Conservation (phyloP, 1,140 invertebrate genomes). For the Heliconius nattereri region DNA sequence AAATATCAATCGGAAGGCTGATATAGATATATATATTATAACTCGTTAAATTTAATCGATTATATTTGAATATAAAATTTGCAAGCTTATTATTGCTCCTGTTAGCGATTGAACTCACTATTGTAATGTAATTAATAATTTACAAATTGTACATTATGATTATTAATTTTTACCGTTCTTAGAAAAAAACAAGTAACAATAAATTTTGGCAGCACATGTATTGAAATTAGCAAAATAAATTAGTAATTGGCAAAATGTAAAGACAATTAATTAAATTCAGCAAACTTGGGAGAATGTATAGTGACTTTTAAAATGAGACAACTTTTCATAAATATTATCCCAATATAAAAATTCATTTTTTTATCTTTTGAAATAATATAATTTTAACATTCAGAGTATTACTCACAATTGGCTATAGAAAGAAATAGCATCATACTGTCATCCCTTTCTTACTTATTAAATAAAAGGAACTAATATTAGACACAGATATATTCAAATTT, state of each 20-base stretch:
- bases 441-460: background rate
- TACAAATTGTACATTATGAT: background rate
- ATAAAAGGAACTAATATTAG: background rate
- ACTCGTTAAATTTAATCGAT: background rate
- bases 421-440: background rate
- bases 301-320: too few species aligned
- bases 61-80: background rate
- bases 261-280: too few species aligned
- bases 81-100: background rate
- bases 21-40: background rate
- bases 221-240: too few species aligned
- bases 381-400: background rate
- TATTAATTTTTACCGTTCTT: background rate
- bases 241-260: too few species aligned
- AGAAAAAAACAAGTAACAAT: background rate
- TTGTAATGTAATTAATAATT: conserved; percentile 1
- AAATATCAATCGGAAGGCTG: background rate
- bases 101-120: conserved; percentile 3
- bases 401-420: background rate
- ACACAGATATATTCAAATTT: background rate
- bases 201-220: background rate
- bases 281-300: too few species aligned
- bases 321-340: too few species aligned
- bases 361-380: too few species aligned
- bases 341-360: too few species aligned